Evolutionary conservation across 2,888 invertebrate genomes (phyloP).

Genomic region (Orthosia gothica): DNA sequence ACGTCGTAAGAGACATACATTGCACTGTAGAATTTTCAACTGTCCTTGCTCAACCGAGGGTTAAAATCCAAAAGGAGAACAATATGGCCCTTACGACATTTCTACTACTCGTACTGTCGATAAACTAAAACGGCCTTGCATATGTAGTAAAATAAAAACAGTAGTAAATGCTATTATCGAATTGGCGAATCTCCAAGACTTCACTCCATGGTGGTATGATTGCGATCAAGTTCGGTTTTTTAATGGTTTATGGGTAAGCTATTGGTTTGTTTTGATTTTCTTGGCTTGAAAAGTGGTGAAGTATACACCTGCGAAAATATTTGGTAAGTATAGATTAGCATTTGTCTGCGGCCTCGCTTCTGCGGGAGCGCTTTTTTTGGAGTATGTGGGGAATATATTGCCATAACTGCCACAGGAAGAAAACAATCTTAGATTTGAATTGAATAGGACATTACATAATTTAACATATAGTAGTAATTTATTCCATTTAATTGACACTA

Average conservation of each 20-base stretch:
- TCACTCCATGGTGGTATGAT: constrained; percentile 37
- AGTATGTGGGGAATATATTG: too few species aligned
- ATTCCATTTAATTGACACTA: too few species aligned
- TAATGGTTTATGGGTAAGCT: constrained; percentile 11
- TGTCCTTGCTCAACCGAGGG: not conserved
- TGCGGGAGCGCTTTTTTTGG: too few species aligned
- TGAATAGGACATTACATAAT: too few species aligned
- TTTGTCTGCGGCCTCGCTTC: too few species aligned
- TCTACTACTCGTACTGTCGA: not conserved
- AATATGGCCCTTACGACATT: not conserved
- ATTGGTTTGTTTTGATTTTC: constrained; percentile 31
- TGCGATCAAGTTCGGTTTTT: constrained; percentile 43
- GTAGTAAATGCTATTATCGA: constrained; percentile 56
- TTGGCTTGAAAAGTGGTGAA: not conserved
- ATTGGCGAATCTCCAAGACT: constrained; percentile 54
- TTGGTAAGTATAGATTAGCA: not conserved
- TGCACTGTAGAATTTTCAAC: not conserved
- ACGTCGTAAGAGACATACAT: not conserved
- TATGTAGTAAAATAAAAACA: constrained; percentile 57
- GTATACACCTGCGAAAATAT: not conserved
- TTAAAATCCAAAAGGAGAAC: not conserved
- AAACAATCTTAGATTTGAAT: too few species aligned
- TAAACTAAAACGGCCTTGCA: constrained; percentile 53
- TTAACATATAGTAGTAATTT: too few species aligned
- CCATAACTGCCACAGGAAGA: too few species aligned